Percentiles rank a stretch among this genome's conserved stretches.
These are phyloP conservation scores for Aphidius colemani DNA, from an alignment of 2,888 invertebrate genomes.

Conservation along the genomic window DNA sequence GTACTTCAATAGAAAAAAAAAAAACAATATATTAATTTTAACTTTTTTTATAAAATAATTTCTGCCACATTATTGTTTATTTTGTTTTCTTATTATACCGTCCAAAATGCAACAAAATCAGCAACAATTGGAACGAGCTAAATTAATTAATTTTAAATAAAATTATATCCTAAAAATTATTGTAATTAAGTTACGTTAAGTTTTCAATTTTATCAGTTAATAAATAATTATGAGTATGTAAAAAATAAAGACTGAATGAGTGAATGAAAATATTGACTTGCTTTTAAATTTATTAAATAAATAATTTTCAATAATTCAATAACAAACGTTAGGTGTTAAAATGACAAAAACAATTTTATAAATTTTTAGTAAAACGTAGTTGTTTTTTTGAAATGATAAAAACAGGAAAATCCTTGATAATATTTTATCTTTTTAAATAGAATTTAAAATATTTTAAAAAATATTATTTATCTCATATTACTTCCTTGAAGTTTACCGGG, in stretches of 20 bases:
- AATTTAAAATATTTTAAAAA: too few species aligned
- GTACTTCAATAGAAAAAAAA: slow-evolving; percentile 2
- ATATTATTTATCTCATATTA: too few species aligned
- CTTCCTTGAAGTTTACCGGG: slow-evolving; percentile 44
- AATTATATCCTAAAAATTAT: background rate
- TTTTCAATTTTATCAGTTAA: slow-evolving; percentile 10
- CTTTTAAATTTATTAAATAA: background rate
- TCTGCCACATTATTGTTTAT: slow-evolving; percentile 1
- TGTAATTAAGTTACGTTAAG: slow-evolving; percentile 11
- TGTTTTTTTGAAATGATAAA: background rate
- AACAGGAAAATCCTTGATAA: slow-evolving; percentile 7
- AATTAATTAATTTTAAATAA: background rate
- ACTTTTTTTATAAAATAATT: slow-evolving; percentile 11
- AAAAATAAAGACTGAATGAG: slow-evolving; percentile 40
- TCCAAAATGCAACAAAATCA: slow-evolving; percentile 2
- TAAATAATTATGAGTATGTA: slow-evolving; percentile 23
- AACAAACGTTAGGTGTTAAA: too few species aligned
- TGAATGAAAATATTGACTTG: slow-evolving; percentile 17
- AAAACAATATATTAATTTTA: slow-evolving; percentile 5
- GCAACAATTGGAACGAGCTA: slow-evolving; percentile 17
- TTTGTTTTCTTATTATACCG: slow-evolving; percentile 15
- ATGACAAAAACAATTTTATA: background rate
- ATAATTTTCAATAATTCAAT: background rate
- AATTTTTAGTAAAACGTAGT: slow-evolving; percentile 1
- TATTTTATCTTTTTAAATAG: background rate